Percentiles rank a stretch among this genome's conserved stretches.
These are phyloP conservation scores for Zygogramma bicolorata DNA, from an alignment of 2,888 invertebrate species.

Conservation along the genomic window DNA sequence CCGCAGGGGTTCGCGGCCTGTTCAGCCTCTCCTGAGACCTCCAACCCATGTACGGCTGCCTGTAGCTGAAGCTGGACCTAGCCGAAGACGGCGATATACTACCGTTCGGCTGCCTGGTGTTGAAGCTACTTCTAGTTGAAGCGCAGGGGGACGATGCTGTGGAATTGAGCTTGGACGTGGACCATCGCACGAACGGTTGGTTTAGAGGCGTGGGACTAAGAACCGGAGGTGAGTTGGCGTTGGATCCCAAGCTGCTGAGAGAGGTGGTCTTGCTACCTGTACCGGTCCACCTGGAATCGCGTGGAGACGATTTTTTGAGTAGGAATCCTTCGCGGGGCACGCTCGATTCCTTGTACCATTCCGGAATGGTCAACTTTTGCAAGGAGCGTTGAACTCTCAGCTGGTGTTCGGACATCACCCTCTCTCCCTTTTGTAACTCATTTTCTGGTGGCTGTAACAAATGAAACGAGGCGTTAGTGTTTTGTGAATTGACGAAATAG, in stretches of 20 bases:
- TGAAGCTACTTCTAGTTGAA: constrained; percentile 79
- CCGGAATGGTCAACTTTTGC: constrained; percentile 93
- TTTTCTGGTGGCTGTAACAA: constrained; percentile 90
- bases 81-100: constrained; percentile 76
- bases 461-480: constrained; percentile 34
- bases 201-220: constrained; percentile 63
- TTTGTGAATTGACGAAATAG: neutral
- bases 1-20: constrained; percentile 86
- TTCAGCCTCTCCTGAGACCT: constrained; percentile 85
- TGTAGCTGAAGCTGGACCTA: constrained; percentile 82
- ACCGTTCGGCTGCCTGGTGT: constrained; percentile 73
- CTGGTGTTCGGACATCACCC: constrained; percentile 93
- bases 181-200: constrained; percentile 76
- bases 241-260: constrained; percentile 78
- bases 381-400: constrained; percentile 92
- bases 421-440: constrained; percentile 89
- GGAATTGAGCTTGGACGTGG: constrained; percentile 81
- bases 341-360: constrained; percentile 86
- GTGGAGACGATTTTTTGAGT: constrained; percentile 74
- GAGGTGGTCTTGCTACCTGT: constrained; percentile 85
- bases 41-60: constrained; percentile 93
- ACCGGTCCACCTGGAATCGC: constrained; percentile 67
- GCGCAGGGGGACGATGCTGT: constrained; percentile 81
- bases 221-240: constrained; percentile 61
- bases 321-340: constrained; percentile 84